Base-by-base conservation (phyloP, 2,888 invertebrate species). In the Rotaria macrura region DNA sequence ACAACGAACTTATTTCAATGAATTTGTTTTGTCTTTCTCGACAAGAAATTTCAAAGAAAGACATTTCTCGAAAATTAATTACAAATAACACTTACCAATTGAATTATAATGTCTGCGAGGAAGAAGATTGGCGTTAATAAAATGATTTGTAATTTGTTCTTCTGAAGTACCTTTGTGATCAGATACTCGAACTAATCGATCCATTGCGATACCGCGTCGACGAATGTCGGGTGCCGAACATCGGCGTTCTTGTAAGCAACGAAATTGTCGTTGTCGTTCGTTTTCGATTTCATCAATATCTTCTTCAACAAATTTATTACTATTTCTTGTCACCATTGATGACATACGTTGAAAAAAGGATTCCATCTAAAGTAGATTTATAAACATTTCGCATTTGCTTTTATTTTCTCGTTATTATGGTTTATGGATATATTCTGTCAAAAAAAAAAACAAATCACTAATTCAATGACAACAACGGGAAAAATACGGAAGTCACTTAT, bases 311-410 rank as follows among this genome's bases (percentile, higher is more conserved):
- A 49, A 49, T 49, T 49, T 49, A 49, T 49, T 49, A 17, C 17
- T 43, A 43, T n/a, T 79, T 79, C 20, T 9, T n/a, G 20, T 25
- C 25, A 79, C 79, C 25, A 79, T 10, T 14, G 79, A 79, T n/a
- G 79, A 79, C 79, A 79, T 79, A 40, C 79, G 79, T n/a, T 79
- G 79, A n/a, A 79, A 43, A 79, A 79, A 79, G 2, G 79, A 79
- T 79, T 40, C 79, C 79, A 79, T 79, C 40, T 79, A 43, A 79
- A 40, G n/a, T 17, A 14, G 12, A 12, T 52, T 0, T 23, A 52
- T 52, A 52, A 52, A 20, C 23, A 23, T 52, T 52, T 52, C 47
- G 10, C 47, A 14, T 47, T 52, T 52, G 23, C 23, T 52, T 52
- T 0, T 52, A 1, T 49, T 49, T 49, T 49, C 17, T 49, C 17